Percentiles rank a stretch among this genome's conserved stretches.
Evolutionary conservation across 2,113 vertebrate genomes (phyloP).

Genomic region (Sorex fumeus): DNA sequence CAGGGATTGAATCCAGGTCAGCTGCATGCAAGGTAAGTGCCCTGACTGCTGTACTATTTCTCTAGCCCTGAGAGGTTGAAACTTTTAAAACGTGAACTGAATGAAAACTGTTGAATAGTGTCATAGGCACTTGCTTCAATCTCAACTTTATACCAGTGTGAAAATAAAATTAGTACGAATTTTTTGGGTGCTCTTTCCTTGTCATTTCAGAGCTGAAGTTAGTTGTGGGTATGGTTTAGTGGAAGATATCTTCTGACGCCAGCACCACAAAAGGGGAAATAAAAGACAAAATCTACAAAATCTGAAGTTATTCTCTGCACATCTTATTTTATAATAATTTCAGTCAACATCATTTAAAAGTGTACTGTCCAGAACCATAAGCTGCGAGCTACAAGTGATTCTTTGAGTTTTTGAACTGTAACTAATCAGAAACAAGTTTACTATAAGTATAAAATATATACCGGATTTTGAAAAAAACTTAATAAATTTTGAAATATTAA

Average conservation of each 20-base stretch:
- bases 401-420: neutral
- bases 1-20: too few species aligned
- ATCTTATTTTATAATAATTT: constrained; percentile 52
- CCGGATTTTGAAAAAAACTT: neutral
- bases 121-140: neutral
- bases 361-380: neutral
- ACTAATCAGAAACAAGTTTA: constrained; percentile 8
- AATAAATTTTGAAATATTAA: constrained; percentile 54
- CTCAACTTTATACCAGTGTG: neutral
- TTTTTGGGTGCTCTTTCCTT: constrained; percentile 1
- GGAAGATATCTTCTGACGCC: too few species aligned
- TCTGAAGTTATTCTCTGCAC: constrained; percentile 12
- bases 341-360: neutral
- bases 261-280: too few species aligned
- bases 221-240: too few species aligned
- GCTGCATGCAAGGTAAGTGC: too few species aligned
- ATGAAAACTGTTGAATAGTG: neutral
- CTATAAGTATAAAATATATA: neutral
- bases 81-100: constrained; percentile 23
- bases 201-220: neutral
- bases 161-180: constrained; percentile 44
- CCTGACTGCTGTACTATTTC: too few species aligned
- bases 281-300: neutral
- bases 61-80: too few species aligned
- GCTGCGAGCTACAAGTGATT: neutral